These are phyloP conservation scores for Diabrotica undecimpunctata DNA, from an alignment of 1,140 invertebrate species.

Conservation along the genomic window DNA sequence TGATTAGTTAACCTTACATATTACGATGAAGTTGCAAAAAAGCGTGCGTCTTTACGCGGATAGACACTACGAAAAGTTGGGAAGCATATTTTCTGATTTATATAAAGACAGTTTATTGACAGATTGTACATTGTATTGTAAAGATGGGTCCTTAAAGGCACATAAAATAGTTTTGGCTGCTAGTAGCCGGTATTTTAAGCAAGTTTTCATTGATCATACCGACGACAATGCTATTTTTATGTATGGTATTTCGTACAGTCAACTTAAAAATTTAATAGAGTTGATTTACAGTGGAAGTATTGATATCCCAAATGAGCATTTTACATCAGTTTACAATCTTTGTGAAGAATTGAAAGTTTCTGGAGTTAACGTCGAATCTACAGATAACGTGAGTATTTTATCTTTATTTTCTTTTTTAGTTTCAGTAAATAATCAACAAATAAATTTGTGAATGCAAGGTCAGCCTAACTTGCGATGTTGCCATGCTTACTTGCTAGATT, in stretches of 20 bases:
- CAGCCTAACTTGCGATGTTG: conserved; percentile 5
- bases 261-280: conserved; percentile 36
- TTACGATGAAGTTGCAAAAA: conserved; percentile 21
- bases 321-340: conserved; percentile 30
- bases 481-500: neutral
- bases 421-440: neutral
- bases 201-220: conserved; percentile 37
- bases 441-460: neutral
- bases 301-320: conserved; percentile 31
- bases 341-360: conserved; percentile 38
- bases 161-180: conserved; percentile 70
- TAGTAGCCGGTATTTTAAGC: conserved; percentile 69
- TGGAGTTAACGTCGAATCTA: conserved; percentile 27
- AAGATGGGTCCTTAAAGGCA: conserved; percentile 62
- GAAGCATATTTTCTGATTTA: conserved; percentile 65
- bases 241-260: conserved; percentile 29
- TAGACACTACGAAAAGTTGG: conserved; percentile 69
- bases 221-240: conserved; percentile 37
- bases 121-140: conserved; percentile 63
- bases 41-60: conserved; percentile 55
- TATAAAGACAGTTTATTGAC: conserved; percentile 66
- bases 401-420: neutral
- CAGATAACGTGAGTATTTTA: conserved; percentile 12
- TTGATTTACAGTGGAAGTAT: conserved; percentile 39
- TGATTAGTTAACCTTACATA: neutral